These are phyloP conservation scores for Hybognathus amarus DNA, from an alignment of 2,797 vertebrate species.

Conservation along the genomic window DNA sequence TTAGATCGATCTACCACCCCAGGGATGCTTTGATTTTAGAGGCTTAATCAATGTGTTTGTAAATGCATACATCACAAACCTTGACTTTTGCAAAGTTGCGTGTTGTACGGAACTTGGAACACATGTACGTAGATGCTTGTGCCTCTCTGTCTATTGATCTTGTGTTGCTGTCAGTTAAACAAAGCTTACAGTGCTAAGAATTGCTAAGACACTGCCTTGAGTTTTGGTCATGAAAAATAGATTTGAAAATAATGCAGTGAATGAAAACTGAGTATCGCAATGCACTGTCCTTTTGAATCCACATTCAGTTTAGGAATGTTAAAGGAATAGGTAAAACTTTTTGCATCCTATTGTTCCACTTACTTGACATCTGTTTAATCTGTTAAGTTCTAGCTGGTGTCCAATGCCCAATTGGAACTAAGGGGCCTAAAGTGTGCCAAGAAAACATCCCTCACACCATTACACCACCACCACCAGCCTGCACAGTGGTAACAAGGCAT, in stretches of 20 bases:
- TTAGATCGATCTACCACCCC: slow-evolving; percentile 54
- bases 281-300: not conserved
- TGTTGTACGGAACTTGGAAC: not conserved
- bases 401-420: too few relatives aligned
- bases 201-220: slow-evolving; percentile 7
- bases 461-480: too few relatives aligned
- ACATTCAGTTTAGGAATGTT: not conserved
- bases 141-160: slow-evolving; percentile 17
- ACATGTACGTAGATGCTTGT: not conserved
- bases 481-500: too few relatives aligned
- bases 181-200: slow-evolving; percentile 33
- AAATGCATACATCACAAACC: slow-evolving; percentile 38
- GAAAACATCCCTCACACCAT: too few relatives aligned
- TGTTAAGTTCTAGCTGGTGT: too few relatives aligned
- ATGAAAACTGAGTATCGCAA: not conserved
- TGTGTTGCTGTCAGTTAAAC: slow-evolving; percentile 31
- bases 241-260: slow-evolving; percentile 9
- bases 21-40: slow-evolving; percentile 59
- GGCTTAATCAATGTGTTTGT: slow-evolving; percentile 55
- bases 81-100: slow-evolving; percentile 46
- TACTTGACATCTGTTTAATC: not conserved
- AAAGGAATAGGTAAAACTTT: not conserved
- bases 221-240: slow-evolving; percentile 20
- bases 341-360: not conserved
- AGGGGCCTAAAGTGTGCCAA: too few relatives aligned